Percentiles rank a stretch among this genome's conserved stretches.
These are phyloP conservation scores for Deilephila porcellus DNA, from an alignment of 2,888 invertebrate genomes.

Conservation along the genomic window DNA sequence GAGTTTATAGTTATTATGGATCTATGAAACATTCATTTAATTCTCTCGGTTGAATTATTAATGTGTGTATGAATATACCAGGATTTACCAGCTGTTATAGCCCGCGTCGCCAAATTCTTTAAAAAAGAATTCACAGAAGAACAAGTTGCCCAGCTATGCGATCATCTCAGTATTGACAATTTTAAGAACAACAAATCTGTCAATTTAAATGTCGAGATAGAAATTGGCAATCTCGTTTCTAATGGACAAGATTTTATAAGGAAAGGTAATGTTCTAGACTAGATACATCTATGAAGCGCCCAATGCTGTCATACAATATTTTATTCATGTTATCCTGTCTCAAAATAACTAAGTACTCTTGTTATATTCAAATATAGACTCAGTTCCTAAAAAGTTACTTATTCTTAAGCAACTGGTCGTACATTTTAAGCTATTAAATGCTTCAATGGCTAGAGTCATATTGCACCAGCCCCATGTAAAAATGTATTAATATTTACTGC, in stretches of 20 bases:
- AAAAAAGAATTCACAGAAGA: slow-evolving; percentile 82
- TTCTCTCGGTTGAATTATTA: not conserved
- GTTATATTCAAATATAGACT: no score
- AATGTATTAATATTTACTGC: no score
- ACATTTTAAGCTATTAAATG: no score
- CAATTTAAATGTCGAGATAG: slow-evolving; percentile 87
- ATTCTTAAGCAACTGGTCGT: no score
- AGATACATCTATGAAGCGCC: no score
- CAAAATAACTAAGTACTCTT: no score
- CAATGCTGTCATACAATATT: no score
- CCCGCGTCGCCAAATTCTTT: slow-evolving; percentile 86
- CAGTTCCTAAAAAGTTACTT: no score
- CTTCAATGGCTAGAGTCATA: no score
- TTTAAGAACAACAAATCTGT: slow-evolving; percentile 93
- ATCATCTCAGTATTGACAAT: slow-evolving; percentile 91
- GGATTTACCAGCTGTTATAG: slow-evolving; percentile 85
- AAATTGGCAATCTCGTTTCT: slow-evolving; percentile 84
- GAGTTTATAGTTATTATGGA: not conserved
- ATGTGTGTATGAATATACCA: slow-evolving; percentile 51
- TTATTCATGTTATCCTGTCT: no score
- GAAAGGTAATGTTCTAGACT: not conserved
- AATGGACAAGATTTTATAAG: slow-evolving; percentile 84
- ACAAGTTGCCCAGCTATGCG: slow-evolving; percentile 85
- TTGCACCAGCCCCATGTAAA: no score
- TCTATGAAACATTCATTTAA: not conserved